Percentiles rank a stretch among this genome's conserved stretches.
phyloP scores from a whole-genome alignment of 2,797 vertebrate genomes.

The Acanthurus lineatus region DNA sequence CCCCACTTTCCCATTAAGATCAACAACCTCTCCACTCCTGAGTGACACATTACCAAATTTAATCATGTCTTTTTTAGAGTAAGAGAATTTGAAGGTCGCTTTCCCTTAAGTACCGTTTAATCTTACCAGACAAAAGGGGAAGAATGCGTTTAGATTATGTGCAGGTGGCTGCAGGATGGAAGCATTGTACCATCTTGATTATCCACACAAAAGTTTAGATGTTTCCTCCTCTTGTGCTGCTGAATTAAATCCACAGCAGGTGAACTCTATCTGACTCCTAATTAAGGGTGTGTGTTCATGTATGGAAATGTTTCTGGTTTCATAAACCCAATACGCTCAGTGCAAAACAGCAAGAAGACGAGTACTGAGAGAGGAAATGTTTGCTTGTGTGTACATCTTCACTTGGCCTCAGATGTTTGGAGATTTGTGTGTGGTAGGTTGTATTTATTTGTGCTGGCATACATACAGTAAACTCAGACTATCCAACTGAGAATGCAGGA shows the following conservation, averaged over 20 bases:
- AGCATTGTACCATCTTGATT: conserved; percentile 61
- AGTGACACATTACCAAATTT: conserved; percentile 63
- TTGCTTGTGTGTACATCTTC: conserved; percentile 6
- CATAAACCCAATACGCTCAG: conserved; percentile 39
- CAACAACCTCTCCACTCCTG: conserved; percentile 42
- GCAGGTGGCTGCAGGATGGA: conserved; percentile 60
- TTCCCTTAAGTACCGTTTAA: conserved; percentile 66
- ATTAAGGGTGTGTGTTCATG: conserved; percentile 77
- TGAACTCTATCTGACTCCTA: conserved; percentile 73
- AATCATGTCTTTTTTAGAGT: conserved; percentile 59
- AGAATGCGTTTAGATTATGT: conserved; percentile 50
- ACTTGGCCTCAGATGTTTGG: not conserved
- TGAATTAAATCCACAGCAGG: conserved; percentile 68
- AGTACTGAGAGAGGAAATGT: conserved; percentile 26
- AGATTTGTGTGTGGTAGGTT: conserved; percentile 15
- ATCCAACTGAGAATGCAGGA: not conserved
- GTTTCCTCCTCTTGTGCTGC: conserved; percentile 57
- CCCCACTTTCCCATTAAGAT: conserved; percentile 22
- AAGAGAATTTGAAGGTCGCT: conserved; percentile 58
- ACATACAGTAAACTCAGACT: conserved; percentile 1
- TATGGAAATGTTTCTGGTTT: conserved; percentile 75
- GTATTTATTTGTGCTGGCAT: conserved; percentile 2
- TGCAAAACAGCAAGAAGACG: conserved; percentile 19
- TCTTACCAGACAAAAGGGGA: conserved; percentile 67
- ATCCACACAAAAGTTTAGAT: conserved; percentile 62